Conservation (phyloP, 2,113 vertebrate species). For the Thoracochromis brauschi region DNA sequence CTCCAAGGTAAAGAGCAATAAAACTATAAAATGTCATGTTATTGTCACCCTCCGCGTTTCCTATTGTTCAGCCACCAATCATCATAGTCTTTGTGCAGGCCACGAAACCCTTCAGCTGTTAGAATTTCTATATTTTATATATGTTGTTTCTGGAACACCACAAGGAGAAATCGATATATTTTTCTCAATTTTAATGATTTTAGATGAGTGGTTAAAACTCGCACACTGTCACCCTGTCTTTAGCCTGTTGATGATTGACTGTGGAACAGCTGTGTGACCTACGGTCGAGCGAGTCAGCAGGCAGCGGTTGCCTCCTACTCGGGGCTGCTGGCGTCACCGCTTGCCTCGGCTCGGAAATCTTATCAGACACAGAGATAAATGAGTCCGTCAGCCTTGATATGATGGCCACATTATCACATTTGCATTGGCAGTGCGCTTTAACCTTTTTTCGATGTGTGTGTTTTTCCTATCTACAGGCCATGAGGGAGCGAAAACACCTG, state of each 20-base stretch:
- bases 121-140: not conserved
- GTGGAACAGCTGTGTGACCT: conserved; percentile 67
- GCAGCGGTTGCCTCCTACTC: conserved; percentile 30
- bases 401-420: conserved; percentile 40
- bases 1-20: conserved; percentile 60
- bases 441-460: conserved; percentile 19
- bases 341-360: conserved; percentile 22
- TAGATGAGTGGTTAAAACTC: not conserved
- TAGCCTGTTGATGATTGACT: conserved; percentile 68
- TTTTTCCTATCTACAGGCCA: conserved; percentile 50
- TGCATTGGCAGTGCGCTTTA: conserved; percentile 34
- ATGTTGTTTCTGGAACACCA: not conserved
- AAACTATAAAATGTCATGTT: not conserved
- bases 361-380: conserved; percentile 53
- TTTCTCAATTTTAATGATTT: not conserved
- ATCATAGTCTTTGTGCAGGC: not conserved
- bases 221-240: not conserved
- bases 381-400: conserved; percentile 19
- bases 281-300: conserved; percentile 46
- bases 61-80: not conserved
- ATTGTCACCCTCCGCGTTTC: not conserved
- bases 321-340: conserved; percentile 26
- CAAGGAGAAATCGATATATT: not conserved
- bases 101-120: not conserved
- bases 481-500: conserved; percentile 51